Conservation (phyloP, 2,113 vertebrate genomes). For the Coturnix japonica region DNA sequence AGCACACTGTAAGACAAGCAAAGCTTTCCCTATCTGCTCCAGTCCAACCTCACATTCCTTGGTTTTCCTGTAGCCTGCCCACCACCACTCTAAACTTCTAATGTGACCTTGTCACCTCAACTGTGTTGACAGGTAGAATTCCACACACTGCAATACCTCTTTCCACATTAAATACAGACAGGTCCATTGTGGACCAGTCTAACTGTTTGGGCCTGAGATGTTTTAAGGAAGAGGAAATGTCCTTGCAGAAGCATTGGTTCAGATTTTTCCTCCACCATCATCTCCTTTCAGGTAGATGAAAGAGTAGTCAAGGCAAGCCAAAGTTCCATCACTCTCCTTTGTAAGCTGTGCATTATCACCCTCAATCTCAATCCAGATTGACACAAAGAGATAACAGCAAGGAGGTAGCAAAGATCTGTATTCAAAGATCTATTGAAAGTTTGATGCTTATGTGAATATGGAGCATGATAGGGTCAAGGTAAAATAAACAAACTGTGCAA, state of each 20-base stretch:
- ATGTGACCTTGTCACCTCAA: background rate
- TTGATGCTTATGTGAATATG: background rate
- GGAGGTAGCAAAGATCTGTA: background rate
- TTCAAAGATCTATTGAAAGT: background rate
- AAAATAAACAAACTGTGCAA: background rate
- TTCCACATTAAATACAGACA: background rate
- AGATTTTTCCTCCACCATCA: background rate
- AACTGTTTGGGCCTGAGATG: background rate
- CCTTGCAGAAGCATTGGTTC: background rate
- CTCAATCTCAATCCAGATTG: background rate
- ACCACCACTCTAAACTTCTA: background rate
- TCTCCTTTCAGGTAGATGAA: background rate
- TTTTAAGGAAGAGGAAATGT: background rate
- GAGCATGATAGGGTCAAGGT: background rate
- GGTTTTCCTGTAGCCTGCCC: background rate
- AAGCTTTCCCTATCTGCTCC: background rate
- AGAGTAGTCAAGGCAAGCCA: background rate
- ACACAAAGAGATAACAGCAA: background rate
- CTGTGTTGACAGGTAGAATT: rapidly evolving
- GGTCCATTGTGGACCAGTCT: background rate
- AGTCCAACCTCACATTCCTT: background rate
- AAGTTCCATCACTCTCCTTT: background rate
- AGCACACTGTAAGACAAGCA: background rate
- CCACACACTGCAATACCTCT: background rate
- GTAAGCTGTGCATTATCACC: background rate